Evolutionary conservation across 2,797 vertebrate species (phyloP), one percentile per base, ranked within the genome.

Genomic region (Sebastes cheni): DNA sequence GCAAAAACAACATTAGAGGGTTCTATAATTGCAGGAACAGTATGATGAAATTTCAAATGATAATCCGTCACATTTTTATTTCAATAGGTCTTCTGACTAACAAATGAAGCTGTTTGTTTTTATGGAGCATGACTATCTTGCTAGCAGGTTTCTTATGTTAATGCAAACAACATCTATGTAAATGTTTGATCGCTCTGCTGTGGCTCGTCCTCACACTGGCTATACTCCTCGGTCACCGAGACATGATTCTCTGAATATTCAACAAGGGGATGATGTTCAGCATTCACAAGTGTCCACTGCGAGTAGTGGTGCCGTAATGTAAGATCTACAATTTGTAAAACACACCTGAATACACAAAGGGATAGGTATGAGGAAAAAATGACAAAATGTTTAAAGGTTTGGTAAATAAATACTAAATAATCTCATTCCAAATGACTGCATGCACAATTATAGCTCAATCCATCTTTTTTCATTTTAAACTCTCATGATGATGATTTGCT

Each of bases 151-250:
- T 80, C 42, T 13, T 77, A 27, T 62, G 42, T 77, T 80, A 77
- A 89, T 77, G 64, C 55, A 65, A 76, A 80, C 60, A 75, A 42
- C 70, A 82, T 86, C 72, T 77, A 66, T 83, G 79, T 67, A 85
- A 88, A 84, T 89, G 84, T 88, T 86, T 91, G 75, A 80, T 77
- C 73, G 27, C 32, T 75, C 67, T 77, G 76, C 60, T 68, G 39
- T n/a, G 36, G 46, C 58, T 71, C 8, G 9, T 81, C 75, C 36
- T 70, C 61, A 62, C 54, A 39, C 52, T 66, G 50, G 73, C 67
- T 39, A 8, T 22, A 29, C 72, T 82, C 50, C 55, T 46, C 60
- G 14, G 39, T 62, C 79, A 68, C 55, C 4, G 25, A 58, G 76
- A 86, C 79, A 70, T 3, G 22, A 67, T 36, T 72, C 56, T 72